A percentile compares a stretch with the other conserved stretches of the same genome.
phyloP scores from a whole-genome alignment of 2,113 vertebrate genomes.

The Cariama cristata region DNA sequence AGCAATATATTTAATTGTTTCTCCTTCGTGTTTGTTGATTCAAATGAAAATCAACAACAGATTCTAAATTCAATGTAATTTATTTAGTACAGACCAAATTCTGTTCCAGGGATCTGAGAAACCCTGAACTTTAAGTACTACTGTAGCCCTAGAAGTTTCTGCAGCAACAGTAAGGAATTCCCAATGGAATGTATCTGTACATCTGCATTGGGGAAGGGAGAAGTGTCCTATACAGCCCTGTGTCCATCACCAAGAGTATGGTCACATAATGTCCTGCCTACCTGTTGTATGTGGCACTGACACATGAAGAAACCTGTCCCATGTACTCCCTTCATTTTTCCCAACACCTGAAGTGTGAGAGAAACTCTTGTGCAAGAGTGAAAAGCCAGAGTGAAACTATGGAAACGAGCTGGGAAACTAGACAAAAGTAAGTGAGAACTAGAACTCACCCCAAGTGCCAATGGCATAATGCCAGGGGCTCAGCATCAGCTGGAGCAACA shows the following conservation, averaged over 20 bases:
- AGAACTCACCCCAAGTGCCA: background rate
- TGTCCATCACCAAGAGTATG: background rate
- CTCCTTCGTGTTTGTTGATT: conserved; percentile 17
- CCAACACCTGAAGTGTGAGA: background rate
- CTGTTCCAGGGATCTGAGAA: background rate
- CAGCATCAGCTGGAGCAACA: background rate
- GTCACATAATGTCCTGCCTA: background rate
- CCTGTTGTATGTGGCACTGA: background rate
- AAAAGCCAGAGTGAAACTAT: background rate
- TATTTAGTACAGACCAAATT: background rate
- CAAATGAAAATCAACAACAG: conserved; percentile 12
- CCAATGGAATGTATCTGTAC: background rate
- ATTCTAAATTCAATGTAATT: conserved; percentile 24
- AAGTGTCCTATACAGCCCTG: background rate
- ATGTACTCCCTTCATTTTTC: background rate
- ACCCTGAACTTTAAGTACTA: background rate
- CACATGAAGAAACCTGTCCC: background rate
- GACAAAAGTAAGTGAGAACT: background rate
- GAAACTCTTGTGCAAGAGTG: background rate
- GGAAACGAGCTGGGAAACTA: background rate
- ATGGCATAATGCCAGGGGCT: background rate
- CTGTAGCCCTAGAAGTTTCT: background rate
- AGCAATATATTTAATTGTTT: conserved; percentile 38
- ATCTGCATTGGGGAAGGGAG: background rate
- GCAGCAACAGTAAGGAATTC: background rate